Evolutionary conservation across 2,113 vertebrate species (phyloP).

Genomic region (Perca flavescens): DNA sequence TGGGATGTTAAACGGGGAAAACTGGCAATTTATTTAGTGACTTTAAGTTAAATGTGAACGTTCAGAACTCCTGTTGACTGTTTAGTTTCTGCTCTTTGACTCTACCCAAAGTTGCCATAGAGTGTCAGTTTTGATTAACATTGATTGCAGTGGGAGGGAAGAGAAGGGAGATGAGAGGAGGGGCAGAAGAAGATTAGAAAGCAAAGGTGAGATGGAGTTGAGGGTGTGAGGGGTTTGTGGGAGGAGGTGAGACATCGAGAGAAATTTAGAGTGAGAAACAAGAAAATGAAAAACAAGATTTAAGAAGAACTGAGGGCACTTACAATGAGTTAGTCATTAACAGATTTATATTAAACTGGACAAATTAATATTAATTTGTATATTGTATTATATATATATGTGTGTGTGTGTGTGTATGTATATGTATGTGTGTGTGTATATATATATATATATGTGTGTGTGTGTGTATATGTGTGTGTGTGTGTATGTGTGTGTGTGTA

Average conservation of each 20-base stretch:
- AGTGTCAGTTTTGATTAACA: background rate
- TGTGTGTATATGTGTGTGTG: too few species aligned
- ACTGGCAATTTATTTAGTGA: background rate
- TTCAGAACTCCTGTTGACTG: background rate
- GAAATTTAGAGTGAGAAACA: slow-evolving; percentile 31
- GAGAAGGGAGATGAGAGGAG: background rate
- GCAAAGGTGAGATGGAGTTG: background rate
- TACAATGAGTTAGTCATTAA: slow-evolving; percentile 62
- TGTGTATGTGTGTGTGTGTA: too few species aligned
- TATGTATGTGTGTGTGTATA: slow-evolving; percentile 18
- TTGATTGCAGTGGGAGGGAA: background rate
- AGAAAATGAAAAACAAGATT: slow-evolving; percentile 52
- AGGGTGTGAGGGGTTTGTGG: background rate
- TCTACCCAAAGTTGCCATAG: background rate
- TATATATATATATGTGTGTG: too few species aligned
- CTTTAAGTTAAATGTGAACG: background rate
- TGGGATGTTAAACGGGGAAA: background rate
- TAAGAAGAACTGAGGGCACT: slow-evolving; percentile 47
- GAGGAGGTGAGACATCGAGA: background rate
- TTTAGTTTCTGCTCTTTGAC: background rate
- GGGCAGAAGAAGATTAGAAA: background rate
- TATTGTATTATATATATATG: background rate
- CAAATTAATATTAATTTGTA: slow-evolving; percentile 32
- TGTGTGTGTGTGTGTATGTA: too few species aligned
- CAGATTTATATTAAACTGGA: slow-evolving; percentile 31